Percentiles rank a stretch among this genome's conserved stretches.
phyloP scores from a whole-genome alignment of 1,140 invertebrate species.

The Zaprionus gabonicus region DNA sequence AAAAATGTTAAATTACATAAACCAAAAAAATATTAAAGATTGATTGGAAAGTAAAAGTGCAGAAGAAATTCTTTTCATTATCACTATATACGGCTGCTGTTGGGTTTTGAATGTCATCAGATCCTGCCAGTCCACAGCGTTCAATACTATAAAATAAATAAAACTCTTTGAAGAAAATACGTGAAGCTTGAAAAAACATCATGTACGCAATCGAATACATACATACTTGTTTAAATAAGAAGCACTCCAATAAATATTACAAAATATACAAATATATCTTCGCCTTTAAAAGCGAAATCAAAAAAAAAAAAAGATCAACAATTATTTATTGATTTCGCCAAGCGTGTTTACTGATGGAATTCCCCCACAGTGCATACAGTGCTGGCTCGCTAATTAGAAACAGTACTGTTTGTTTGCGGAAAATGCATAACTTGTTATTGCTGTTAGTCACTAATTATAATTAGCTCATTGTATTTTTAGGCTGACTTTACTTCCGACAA shows the following conservation, averaged over 20 bases:
- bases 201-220: slow-evolving; percentile 28
- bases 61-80: slow-evolving; percentile 24
- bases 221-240: slow-evolving; percentile 38
- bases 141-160: not conserved
- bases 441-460: not conserved
- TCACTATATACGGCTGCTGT: slow-evolving; percentile 15
- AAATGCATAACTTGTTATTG: not conserved
- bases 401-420: not conserved
- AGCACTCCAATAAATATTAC: slow-evolving; percentile 60
- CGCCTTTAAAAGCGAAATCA: slow-evolving; percentile 13
- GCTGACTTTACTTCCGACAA: not conserved
- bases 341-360: not conserved
- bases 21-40: not conserved
- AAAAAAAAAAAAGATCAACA: not conserved
- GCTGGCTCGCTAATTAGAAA: not conserved
- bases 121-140: slow-evolving; percentile 27
- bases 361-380: not conserved
- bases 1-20: slow-evolving; percentile 26
- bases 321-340: not conserved
- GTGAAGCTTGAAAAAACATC: slow-evolving; percentile 21
- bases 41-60: slow-evolving; percentile 26
- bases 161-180: not conserved
- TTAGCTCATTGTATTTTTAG: not conserved
- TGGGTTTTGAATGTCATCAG: slow-evolving; percentile 9
- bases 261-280: slow-evolving; percentile 25